Conservation (phyloP, 2,797 vertebrate genomes). For the Tapera naevia region DNA sequence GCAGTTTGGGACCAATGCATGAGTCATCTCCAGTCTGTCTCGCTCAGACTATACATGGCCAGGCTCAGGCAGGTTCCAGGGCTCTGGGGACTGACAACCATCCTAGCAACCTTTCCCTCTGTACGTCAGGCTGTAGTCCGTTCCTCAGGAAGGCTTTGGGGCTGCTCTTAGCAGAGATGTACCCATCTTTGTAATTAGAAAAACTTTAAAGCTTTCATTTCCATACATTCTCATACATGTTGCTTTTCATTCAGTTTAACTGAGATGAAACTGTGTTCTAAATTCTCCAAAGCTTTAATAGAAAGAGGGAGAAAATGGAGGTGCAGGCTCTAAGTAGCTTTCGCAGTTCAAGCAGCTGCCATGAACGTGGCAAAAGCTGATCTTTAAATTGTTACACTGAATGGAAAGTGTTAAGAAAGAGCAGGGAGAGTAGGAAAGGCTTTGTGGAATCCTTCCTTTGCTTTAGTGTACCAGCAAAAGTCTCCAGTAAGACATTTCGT, state of each 20-base stretch:
- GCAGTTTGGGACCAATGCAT: not conserved
- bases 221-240: not conserved
- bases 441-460: not conserved
- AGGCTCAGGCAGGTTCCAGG: not conserved
- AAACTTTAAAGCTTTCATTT: not conserved
- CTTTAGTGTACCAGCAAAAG: not conserved
- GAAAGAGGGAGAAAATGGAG: not conserved
- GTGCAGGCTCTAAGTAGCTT: not conserved
- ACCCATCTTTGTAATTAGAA: not conserved
- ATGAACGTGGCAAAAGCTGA: not conserved
- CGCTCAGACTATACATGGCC: not conserved
- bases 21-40: not conserved
- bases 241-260: not conserved
- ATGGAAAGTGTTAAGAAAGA: not conserved
- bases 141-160: not conserved
- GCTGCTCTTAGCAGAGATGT: not conserved
- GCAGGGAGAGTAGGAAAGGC: not conserved
- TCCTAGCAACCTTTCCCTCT: not conserved
- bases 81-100: not conserved
- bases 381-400: constrained; percentile 4
- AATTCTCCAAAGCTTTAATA: not conserved
- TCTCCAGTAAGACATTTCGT: not conserved
- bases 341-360: not conserved
- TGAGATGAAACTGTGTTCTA: not conserved
- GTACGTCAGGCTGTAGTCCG: rapidly evolving